Conservation (phyloP, 2,797 vertebrate genomes). For the Micromesistius poutassou region DNA sequence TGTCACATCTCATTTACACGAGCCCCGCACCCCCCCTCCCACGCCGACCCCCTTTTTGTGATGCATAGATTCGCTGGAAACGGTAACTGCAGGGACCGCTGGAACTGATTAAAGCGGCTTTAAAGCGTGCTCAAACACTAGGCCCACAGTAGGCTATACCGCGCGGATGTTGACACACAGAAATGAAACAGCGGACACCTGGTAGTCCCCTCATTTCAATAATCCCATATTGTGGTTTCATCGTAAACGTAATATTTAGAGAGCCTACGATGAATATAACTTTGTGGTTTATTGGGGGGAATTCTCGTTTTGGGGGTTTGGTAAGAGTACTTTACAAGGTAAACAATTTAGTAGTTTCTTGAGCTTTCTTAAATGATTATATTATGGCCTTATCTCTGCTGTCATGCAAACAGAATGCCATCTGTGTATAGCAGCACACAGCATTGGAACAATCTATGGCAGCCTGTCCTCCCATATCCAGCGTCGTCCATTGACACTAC, state of each 20-base stretch:
- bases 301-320: background rate
- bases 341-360: background rate
- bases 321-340: background rate
- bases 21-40: background rate
- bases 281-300: background rate
- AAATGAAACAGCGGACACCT: background rate
- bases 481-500: no score
- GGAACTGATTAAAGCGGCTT: conserved; percentile 72
- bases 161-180: background rate
- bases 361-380: background rate
- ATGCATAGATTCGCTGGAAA: conserved; percentile 77
- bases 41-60: conserved; percentile 61
- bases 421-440: background rate
- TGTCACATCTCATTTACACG: conserved; percentile 82
- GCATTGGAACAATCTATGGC: no score
- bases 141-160: conserved; percentile 8
- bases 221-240: background rate
- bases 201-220: background rate
- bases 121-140: conserved; percentile 68
- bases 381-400: background rate
- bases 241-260: background rate
- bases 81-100: conserved; percentile 66
- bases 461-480: no score
- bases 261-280: background rate
- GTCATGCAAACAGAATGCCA: background rate